phyloP scores from a whole-genome alignment of 2,797 vertebrate species.

The Chelon auratus region DNA sequence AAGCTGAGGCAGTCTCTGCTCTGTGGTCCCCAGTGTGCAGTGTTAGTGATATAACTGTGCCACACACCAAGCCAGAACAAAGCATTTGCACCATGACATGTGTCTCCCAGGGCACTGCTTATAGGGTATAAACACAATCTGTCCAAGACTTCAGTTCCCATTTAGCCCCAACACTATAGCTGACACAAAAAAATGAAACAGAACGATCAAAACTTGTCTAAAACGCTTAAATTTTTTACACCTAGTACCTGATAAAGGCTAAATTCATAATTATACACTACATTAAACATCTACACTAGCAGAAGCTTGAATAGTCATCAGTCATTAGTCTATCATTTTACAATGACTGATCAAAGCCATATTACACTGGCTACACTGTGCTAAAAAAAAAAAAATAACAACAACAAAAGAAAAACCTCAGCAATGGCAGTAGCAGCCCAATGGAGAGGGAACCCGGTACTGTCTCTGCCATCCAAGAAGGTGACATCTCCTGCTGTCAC shows the following conservation, averaged over 20 bases:
- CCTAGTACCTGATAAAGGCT: background rate
- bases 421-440: background rate
- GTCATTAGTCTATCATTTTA: background rate
- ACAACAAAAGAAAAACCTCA: background rate
- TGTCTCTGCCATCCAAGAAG: conserved; percentile 41
- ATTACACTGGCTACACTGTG: background rate
- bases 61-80: conserved; percentile 74
- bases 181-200: conserved; percentile 59
- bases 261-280: conserved; percentile 9
- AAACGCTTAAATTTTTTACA: background rate
- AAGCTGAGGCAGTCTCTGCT: conserved; percentile 49
- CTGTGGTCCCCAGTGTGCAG: conserved; percentile 66
- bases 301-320: background rate
- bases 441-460: conserved; percentile 35
- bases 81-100: conserved; percentile 72
- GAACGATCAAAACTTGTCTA: conserved; percentile 18
- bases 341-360: conserved; percentile 8
- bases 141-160: conserved; percentile 60
- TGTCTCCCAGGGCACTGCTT: conserved; percentile 74
- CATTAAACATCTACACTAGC: no score
- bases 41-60: conserved; percentile 78
- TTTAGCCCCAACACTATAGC: conserved; percentile 53
- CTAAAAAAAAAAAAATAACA: background rate
- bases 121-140: conserved; percentile 74
- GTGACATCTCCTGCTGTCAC: conserved; percentile 63